These are phyloP conservation scores for Drosophila bipectinata DNA, from an alignment of 1,140 invertebrate species.

Conservation along the genomic window DNA sequence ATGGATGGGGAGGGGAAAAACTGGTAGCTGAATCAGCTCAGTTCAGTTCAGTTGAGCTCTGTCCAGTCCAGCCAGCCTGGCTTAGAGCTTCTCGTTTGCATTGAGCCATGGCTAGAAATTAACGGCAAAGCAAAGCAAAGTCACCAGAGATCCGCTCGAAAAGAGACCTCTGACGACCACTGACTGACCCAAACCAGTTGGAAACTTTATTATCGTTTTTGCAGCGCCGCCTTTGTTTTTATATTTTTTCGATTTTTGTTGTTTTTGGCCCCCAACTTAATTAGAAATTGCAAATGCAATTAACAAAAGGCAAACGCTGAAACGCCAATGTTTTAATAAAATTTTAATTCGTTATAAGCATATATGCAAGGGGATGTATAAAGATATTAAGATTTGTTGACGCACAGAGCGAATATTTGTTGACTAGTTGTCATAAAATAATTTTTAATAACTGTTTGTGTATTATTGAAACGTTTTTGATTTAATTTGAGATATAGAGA, in stretches of 20 bases:
- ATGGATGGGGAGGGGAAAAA: slow-evolving; percentile 27
- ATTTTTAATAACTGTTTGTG: background rate
- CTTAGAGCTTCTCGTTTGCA: slow-evolving; percentile 73
- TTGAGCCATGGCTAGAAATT: slow-evolving; percentile 67
- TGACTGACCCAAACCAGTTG: slow-evolving; percentile 50
- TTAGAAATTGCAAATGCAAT: slow-evolving; percentile 81
- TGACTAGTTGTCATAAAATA: background rate
- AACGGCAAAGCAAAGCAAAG: slow-evolving; percentile 62
- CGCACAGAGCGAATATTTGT: background rate
- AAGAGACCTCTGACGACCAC: slow-evolving; percentile 40
- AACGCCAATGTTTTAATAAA: slow-evolving; percentile 60
- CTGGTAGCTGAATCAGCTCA: slow-evolving; percentile 59
- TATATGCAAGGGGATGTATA: slow-evolving; percentile 5
- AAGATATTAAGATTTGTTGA: slow-evolving; percentile 2
- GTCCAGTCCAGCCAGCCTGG: background rate
- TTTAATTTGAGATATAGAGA: no score
- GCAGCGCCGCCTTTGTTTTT: slow-evolving; percentile 20
- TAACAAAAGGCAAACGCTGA: slow-evolving; percentile 56
- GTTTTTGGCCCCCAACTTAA: slow-evolving; percentile 62
- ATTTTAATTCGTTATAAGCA: slow-evolving; percentile 52
- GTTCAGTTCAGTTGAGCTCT: no score
- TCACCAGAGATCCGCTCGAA: slow-evolving; percentile 37
- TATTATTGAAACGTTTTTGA: background rate
- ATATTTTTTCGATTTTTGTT: slow-evolving; percentile 10
- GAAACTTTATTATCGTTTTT: slow-evolving; percentile 35